Base-by-base conservation (phyloP, 2,888 invertebrate species). In the Drosophila suboccidentalis region DNA sequence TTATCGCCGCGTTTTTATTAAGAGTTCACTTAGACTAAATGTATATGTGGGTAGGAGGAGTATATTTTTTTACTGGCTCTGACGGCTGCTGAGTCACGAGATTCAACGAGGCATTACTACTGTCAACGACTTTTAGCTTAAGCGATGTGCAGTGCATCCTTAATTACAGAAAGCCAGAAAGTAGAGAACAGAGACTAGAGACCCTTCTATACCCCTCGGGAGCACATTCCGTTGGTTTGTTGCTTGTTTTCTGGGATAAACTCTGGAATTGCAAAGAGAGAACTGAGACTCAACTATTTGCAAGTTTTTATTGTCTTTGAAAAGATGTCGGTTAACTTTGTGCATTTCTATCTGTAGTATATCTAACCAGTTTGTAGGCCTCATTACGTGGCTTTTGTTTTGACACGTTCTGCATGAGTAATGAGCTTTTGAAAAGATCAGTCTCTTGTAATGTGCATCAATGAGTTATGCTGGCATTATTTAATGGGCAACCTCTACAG, bases 131-230 rank as follows among this genome's bases (percentile, higher is more conserved):
- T 81, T 67, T 81, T 72, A 61, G 67, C 50, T 59, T 58, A 43
- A 66, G 58, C 71, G 82, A 83, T 86, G 86, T 86, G 86, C 81
- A 83, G 64, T 72, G 86, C 83, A 86, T 86, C 88, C 83, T 83
- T 87, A 86, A 86, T 86, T 81, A 76, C 70, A 62, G 43, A 54
- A 55, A 64, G 63, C 41, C 71, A 62, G 43, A 54, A 53, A 64
- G 63, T 41, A 47, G 36, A 50, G 54, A 53, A 58, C 17, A 34
- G 29, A 57, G 57, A 15, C 64, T 46, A n/a, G 49, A 36, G 54
- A 71, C 53, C 51, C 60, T 57, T 38, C 17, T 22, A 36, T 19
- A 8, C 50, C 29, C 34, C 58, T 29, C 19, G 29, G 3, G 39
- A 29, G 17, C 9, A 62, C 49, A 54, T 62, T 66, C 50, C 46